Evolutionary conservation across 2,888 invertebrate species (phyloP), one percentile per base, ranked within the genome.

Genomic region (Synanthedon tipuliformis): DNA sequence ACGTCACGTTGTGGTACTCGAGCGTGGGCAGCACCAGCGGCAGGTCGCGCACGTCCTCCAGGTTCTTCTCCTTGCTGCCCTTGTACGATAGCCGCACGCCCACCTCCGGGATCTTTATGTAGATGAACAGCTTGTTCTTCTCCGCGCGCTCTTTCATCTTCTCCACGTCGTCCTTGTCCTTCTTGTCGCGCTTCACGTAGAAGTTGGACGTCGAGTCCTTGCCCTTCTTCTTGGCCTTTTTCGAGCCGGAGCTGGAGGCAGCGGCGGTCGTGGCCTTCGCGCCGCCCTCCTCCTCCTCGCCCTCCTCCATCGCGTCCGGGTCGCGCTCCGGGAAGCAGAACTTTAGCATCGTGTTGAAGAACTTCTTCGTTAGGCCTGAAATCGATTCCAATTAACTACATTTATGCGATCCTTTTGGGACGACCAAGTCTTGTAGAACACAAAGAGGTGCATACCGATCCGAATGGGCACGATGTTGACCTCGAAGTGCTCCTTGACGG

Each of bases 101-200:
- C 12, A 99, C 98, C 83, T 99, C 98, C 0, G 99, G 98, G 64
- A 96, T 98, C 89, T 99, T 99, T 48, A 99, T 98, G 81, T 98
- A 99, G 62, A 98, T 95, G 78, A 99, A 99, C 51, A 98, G 89
- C 83, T 99, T 99, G 87, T 99, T 99, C 79, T 98, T 97, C 64
- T 98, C 98, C 0, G 99, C 99, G 57, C 99, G 90, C 78, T 99
- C 97, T 90, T 96, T 96, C 97, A 97, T 97, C 77, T 95, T 98
- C 77, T 99, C 98, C 0, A 99, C 98, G 71, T 99, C 98, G 73
- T 98, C 96, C 51, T 87, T 86, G 49, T 98, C 96, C 65, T 92
- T 93, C 67, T 92, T 91, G 60, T 94, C 95, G 52, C 95, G 92
- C 64, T 94, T 93, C 3, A 96, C 94, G 75, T 96, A 96, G 82